These are phyloP conservation scores for Orgyia antiqua DNA, from an alignment of 2,888 invertebrate species.

Conservation along the genomic window DNA sequence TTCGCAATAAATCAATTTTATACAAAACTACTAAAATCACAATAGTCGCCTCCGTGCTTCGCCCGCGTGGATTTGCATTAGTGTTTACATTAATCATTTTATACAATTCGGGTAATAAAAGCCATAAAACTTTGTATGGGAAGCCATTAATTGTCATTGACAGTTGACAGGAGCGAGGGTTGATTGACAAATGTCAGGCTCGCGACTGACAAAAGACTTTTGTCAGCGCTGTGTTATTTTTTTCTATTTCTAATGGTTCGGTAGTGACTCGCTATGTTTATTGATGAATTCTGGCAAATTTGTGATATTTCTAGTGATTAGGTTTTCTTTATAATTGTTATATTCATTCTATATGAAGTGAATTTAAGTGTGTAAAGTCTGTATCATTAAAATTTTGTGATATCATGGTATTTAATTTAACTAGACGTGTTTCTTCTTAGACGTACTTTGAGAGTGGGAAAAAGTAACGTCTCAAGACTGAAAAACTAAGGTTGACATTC, in stretches of 20 bases:
- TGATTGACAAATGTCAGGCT: constrained; percentile 75
- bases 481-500: too few species aligned
- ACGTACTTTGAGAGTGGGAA: too few species aligned
- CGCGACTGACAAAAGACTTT: constrained; percentile 36
- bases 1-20: constrained; percentile 67
- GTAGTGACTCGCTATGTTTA: constrained; percentile 31
- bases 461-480: too few species aligned
- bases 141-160: constrained; percentile 76
- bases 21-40: constrained; percentile 56
- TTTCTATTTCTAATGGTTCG: constrained; percentile 24
- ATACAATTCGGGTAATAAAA: constrained; percentile 67
- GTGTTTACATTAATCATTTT: constrained; percentile 75
- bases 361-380: too few species aligned
- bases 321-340: not conserved
- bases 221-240: constrained; percentile 27
- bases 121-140: constrained; percentile 72
- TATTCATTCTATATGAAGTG: too few species aligned
- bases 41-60: constrained; percentile 54
- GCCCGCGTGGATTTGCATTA: constrained; percentile 70
- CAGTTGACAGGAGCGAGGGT: constrained; percentile 64
- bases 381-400: too few species aligned
- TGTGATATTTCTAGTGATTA: constrained; percentile 1
- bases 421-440: too few species aligned
- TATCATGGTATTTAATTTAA: too few species aligned
- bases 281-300: constrained; percentile 13